Evolutionary conservation across 2,113 vertebrate genomes (phyloP).

Genomic region (Nycticorax nycticorax): DNA sequence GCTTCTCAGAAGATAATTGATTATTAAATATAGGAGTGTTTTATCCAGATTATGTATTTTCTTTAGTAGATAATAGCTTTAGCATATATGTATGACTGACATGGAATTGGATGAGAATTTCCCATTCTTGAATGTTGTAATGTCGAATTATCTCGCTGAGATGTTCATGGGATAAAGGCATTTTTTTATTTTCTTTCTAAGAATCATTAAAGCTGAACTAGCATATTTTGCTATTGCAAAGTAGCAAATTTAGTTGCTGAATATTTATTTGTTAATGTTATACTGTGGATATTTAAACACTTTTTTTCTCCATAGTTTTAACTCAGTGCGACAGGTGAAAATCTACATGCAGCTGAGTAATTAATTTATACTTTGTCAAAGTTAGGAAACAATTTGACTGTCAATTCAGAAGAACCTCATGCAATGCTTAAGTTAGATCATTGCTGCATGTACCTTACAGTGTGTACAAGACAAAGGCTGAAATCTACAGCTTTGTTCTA

Average conservation of each 20-base stretch:
- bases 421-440: conserved; percentile 17
- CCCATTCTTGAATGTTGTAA: not conserved
- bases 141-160: not conserved
- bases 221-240: not conserved
- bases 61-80: not conserved
- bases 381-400: conserved; percentile 32
- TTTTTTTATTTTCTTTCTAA: not conserved
- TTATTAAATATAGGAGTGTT: not conserved
- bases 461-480: conserved; percentile 50
- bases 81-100: not conserved
- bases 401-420: conserved; percentile 36
- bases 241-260: not conserved
- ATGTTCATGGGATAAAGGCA: not conserved
- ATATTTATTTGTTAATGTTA: not conserved
- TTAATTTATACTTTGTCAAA: conserved; percentile 31
- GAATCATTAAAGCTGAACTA: not conserved
- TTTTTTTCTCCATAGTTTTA: not conserved
- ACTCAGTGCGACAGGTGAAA: not conserved
- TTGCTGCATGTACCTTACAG: not conserved
- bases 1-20: not conserved
- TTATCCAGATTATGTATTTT: not conserved
- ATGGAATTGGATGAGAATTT: not conserved
- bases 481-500: conserved; percentile 65
- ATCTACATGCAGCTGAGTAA: not conserved
- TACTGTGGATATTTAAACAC: not conserved